Evolutionary conservation across 2,113 vertebrate species (phyloP).

Genomic region (Myrmecobius fasciatus): DNA sequence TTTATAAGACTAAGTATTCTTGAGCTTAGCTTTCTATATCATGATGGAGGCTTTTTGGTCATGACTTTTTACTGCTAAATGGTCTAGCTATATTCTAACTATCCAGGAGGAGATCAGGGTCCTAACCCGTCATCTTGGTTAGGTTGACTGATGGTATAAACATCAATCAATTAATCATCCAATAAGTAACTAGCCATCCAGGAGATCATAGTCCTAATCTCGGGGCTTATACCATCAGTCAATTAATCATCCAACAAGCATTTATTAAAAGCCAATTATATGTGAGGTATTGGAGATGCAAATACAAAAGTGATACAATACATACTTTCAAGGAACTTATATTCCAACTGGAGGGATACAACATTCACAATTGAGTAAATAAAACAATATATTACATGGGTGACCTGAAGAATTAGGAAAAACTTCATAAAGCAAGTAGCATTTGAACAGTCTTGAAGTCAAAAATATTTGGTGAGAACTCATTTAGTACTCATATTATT

Average conservation of each 20-base stretch:
- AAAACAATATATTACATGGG: background rate
- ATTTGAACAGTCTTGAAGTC: background rate
- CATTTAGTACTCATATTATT: background rate
- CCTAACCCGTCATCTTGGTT: background rate
- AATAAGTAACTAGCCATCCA: background rate
- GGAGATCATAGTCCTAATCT: background rate
- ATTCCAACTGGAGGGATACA: background rate
- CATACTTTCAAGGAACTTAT: background rate
- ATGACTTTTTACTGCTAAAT: constrained; percentile 8
- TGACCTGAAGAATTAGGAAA: background rate
- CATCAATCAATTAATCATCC: background rate
- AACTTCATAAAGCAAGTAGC: background rate
- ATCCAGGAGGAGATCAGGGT: background rate
- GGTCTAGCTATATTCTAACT: background rate
- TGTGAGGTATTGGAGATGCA: background rate
- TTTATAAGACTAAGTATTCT: constrained; percentile 8
- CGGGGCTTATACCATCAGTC: background rate
- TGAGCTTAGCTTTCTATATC: background rate
- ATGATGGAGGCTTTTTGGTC: constrained; percentile 15
- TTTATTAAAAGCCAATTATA: background rate
- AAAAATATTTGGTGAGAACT: background rate
- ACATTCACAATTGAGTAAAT: background rate
- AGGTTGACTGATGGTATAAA: no score
- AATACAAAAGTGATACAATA: background rate
- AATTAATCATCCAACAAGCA: background rate